These are phyloP conservation scores for Drosophila rellima DNA, from an alignment of 2,888 invertebrate genomes.

Conservation along the genomic window DNA sequence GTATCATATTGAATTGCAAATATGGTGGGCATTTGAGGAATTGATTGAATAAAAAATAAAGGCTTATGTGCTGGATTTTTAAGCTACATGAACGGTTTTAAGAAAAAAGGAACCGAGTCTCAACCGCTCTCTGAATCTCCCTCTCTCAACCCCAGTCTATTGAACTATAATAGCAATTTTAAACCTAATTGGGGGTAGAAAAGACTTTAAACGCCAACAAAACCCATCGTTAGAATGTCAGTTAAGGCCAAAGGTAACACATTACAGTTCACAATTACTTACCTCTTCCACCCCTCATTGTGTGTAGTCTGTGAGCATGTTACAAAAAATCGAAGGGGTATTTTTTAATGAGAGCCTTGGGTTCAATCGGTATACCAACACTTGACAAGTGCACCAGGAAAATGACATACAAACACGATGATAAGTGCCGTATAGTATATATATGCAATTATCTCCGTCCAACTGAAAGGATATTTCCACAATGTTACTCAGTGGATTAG, in stretches of 20 bases:
- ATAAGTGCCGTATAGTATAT: slow-evolving; percentile 47
- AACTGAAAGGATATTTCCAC: slow-evolving; percentile 38
- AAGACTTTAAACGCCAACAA: slow-evolving; percentile 59
- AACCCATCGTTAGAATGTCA: slow-evolving; percentile 54
- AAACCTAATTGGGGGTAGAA: slow-evolving; percentile 85
- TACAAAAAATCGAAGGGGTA: slow-evolving; percentile 48
- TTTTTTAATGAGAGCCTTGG: slow-evolving; percentile 67
- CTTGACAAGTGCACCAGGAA: slow-evolving; percentile 73
- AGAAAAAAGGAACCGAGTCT: background rate
- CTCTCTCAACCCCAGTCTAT: background rate
- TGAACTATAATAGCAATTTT: slow-evolving; percentile 58
- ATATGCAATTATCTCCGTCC: slow-evolving; percentile 59
- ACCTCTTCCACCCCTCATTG: slow-evolving; percentile 41
- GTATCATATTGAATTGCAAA: slow-evolving; percentile 55
- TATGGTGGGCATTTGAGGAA: slow-evolving; percentile 15
- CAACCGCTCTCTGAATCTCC: background rate
- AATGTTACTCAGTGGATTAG: slow-evolving; percentile 58
- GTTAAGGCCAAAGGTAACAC: slow-evolving; percentile 68
- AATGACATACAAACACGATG: slow-evolving; percentile 58
- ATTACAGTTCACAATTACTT: slow-evolving; percentile 73
- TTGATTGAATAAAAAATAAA: slow-evolving; percentile 43
- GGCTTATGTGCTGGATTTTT: background rate
- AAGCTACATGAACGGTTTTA: background rate
- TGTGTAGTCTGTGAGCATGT: slow-evolving; percentile 40
- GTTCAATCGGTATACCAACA: slow-evolving; percentile 72